Evolutionary conservation across 2,113 vertebrate genomes (phyloP), one percentile per base, ranked within the genome.

Genomic region (Albula goreensis): DNA sequence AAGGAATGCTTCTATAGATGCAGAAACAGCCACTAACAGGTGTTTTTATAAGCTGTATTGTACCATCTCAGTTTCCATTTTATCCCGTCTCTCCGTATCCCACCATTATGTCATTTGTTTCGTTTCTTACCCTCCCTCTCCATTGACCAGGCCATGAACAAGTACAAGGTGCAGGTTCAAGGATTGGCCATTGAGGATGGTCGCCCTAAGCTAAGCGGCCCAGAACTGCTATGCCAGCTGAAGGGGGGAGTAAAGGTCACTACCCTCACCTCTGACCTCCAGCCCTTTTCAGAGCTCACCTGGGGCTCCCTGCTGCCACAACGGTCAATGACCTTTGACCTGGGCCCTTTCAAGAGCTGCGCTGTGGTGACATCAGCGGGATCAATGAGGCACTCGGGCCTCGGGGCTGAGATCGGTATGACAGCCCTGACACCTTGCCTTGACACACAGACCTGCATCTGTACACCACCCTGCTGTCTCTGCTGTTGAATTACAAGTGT

Each of bases 71-170:
- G 22, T 79, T 19, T 77, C 70, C 25, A 19, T 19, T 77, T 1
- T 77, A 5, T 56, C 53, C 53, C 12, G 5, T 19, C 22, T 56
- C 12, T 7, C 53, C 53, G 1, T 12, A 56, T 8, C 79, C 17
- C 53, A 12, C 41, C 70, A 31, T 12, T 7, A 56, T 5, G 8
- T 66, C 41, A 49, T 31, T 50, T 53, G 11, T 70, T 60, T 5
- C 80, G 49, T 0, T 85, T 9, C 12, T 31, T 82, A 31, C 17
- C 7, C 25, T 25, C 63, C 49, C 4, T 5, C 15, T 85, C 12
- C 77, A 53, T 50, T 56, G 51, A 1, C 50, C 80, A 96, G 95
- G 91, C 94, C 1, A 95, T 94, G 95, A 96, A 96, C 80, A 96
- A 95, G 87, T 96, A 95, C 2, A 93, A 92, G 0, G 95, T 96